phyloP scores from a whole-genome alignment of 1,140 invertebrate species.

The Oppia nitens region DNA sequence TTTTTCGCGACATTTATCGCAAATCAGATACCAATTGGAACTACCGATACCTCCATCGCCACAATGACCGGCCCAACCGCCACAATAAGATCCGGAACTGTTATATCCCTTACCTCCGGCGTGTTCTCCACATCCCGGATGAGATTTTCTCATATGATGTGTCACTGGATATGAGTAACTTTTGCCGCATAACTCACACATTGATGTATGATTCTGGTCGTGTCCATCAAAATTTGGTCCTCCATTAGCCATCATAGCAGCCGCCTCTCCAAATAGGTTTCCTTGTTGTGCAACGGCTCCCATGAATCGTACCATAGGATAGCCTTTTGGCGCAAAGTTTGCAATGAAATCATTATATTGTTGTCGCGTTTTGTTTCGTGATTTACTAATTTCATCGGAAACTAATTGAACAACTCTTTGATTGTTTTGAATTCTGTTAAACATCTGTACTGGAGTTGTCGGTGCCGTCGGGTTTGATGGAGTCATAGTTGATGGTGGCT shows the following conservation, averaged over 20 bases:
- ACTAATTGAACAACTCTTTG: not conserved
- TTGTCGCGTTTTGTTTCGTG: not conserved
- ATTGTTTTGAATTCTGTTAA: not conserved
- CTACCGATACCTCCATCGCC: constrained; percentile 66
- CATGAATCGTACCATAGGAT: not conserved
- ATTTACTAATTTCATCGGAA: not conserved
- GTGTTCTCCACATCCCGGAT: constrained; percentile 72
- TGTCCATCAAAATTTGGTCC: constrained; percentile 23
- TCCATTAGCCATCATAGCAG: constrained; percentile 20
- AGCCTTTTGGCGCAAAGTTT: not conserved
- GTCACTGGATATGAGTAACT: constrained; percentile 61
- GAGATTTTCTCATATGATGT: constrained; percentile 71
- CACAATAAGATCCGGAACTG: constrained; percentile 60
- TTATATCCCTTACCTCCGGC: constrained; percentile 77
- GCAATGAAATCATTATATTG: not conserved
- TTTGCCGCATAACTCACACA: constrained; percentile 71
- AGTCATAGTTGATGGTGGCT: not conserved
- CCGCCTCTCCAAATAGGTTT: constrained; percentile 29
- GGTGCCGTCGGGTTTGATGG: not conserved
- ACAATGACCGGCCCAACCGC: constrained; percentile 71
- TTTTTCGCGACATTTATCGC: constrained; percentile 68
- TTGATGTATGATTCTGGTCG: constrained; percentile 35
- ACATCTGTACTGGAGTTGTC: constrained; percentile 3
- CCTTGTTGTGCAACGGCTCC: constrained; percentile 19
- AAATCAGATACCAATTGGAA: constrained; percentile 77